These are phyloP conservation scores for Enteromius mattozi DNA, from an alignment of 2,797 vertebrate species.

Conservation along the genomic window DNA sequence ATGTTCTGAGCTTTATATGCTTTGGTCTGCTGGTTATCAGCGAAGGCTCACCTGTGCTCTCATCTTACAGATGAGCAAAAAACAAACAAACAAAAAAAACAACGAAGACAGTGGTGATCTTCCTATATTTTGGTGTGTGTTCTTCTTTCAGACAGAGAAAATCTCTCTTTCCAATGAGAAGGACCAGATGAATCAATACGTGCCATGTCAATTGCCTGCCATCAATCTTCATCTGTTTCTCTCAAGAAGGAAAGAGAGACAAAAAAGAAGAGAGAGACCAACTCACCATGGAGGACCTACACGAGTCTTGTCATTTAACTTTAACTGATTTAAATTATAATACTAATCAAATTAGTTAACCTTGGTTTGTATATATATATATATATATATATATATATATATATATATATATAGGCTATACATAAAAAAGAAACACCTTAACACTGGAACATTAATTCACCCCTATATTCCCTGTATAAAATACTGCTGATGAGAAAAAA, in stretches of 20 bases:
- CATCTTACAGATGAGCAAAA: not conserved
- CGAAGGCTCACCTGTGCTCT: conserved; percentile 16
- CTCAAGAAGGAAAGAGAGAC: conserved; percentile 1
- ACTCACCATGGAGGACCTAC: conserved; percentile 1
- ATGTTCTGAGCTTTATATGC: conserved; percentile 35
- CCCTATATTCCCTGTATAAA: not conserved
- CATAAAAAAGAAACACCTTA: not conserved
- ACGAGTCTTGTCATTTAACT: conserved; percentile 21
- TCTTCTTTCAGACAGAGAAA: conserved; percentile 20
- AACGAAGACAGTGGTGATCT: not conserved
- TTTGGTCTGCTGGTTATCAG: conserved; percentile 47
- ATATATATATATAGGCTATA: no score
- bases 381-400: no score
- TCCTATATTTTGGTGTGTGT: not conserved
- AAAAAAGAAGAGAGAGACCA: not conserved
- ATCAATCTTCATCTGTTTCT: conserved; percentile 50
- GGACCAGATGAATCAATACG: conserved; percentile 49
- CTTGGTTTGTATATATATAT: not conserved
- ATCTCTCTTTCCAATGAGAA: conserved; percentile 33
- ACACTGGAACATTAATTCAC: not conserved
- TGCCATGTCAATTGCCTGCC: conserved; percentile 41
- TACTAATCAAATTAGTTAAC: conserved; percentile 1
- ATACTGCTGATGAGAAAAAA: not conserved
- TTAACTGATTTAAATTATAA: conserved; percentile 16
- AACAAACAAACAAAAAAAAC: not conserved